Evolutionary conservation across 2,888 invertebrate species (phyloP), one percentile per base, ranked within the genome.

Genomic region (Tromatobia lineatoria): DNA sequence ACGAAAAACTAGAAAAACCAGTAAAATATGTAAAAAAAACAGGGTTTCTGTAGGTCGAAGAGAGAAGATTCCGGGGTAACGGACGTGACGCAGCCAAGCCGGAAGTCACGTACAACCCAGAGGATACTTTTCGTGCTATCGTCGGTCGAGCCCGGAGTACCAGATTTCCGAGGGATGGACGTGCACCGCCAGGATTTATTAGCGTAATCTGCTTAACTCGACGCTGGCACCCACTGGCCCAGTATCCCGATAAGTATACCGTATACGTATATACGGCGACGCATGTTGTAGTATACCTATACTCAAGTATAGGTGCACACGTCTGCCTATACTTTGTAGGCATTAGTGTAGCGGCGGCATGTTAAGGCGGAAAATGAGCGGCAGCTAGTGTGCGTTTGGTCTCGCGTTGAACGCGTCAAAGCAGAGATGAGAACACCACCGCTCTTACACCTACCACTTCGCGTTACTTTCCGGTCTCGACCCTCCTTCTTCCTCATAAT

Each of bases 191-290:
- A 87, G 88, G 90, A 92, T 91, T 90, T 91, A 91, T 91, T 90
- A 92, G 89, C 87, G 89, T 92, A 91, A 91, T 92, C 91, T 91
- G 88, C 89, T 92, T 90, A 91, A 90, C 89, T 89, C 86, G 86
- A 85, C 87, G 59, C 73, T 61, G 23, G 45, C 23, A 69, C 74
- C 83, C 38, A 81, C 70, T 85, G 83, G 76, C 81, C 80, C 54
- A 79, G 82, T 80, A 69, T 23, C 45, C 11, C 13, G 59, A 42
- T 59, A 18, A 18, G 81, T 45, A 20, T 50, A 67, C 13, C 42
- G 38, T 59, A 34, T 42, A 50, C 18, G 57, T 38, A n/a, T 47
- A 15, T 1, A 47, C 29, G 61, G 18, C 29, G 13, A 64, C 38
- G 2, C 34, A 15, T 59, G 59, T 23, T 23, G 29, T 29, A 23